phyloP scores from a whole-genome alignment of 2,797 vertebrate species.

The Syndactyla subalaris region DNA sequence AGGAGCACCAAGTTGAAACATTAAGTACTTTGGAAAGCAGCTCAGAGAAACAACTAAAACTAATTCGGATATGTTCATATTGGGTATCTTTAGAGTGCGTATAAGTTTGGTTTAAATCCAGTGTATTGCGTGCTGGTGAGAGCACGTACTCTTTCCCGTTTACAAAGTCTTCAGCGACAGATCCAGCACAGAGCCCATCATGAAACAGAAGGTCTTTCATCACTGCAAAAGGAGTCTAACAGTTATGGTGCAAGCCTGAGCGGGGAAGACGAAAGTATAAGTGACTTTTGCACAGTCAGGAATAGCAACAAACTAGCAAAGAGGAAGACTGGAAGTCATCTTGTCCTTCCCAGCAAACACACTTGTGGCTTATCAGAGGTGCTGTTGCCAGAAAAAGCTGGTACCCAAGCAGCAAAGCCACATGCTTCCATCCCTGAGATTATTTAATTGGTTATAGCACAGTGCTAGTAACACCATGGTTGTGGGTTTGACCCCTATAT shows the following conservation, averaged over 20 bases:
- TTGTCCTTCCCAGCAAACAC: neutral
- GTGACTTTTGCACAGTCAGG: neutral
- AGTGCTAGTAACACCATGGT: neutral
- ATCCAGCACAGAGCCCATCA: neutral
- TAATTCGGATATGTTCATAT: neutral
- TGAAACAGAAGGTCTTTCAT: neutral
- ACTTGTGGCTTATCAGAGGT: neutral
- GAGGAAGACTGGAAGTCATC: neutral
- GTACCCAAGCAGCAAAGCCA: neutral
- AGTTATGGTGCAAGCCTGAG: neutral
- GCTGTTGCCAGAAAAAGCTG: neutral
- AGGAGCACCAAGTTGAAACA: neutral
- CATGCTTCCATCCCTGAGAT: neutral
- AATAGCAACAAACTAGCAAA: neutral
- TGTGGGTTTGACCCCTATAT: neutral
- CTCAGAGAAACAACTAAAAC: neutral
- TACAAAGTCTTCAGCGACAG: neutral
- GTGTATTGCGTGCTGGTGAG: accelerated
- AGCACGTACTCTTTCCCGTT: neutral
- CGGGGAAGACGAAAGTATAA: neutral
- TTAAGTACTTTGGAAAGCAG: neutral
- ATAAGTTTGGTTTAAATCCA: neutral
- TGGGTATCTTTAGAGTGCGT: neutral
- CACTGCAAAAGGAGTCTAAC: neutral
- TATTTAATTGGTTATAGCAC: neutral